These are phyloP conservation scores for Eulemur rufifrons DNA, from an alignment of 2,113 vertebrate genomes.

Conservation along the genomic window DNA sequence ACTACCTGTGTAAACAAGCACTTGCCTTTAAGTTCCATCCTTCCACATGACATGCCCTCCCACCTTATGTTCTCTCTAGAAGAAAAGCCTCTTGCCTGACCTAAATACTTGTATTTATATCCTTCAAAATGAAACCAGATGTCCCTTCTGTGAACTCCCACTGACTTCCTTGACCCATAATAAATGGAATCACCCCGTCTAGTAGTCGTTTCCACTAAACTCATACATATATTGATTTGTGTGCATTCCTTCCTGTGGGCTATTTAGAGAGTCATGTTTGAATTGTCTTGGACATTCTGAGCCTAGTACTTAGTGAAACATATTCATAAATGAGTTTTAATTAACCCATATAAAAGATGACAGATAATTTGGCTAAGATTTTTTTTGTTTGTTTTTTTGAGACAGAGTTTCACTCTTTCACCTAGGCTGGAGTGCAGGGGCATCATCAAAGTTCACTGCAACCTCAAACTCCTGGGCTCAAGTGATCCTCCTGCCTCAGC, in stretches of 20 bases:
- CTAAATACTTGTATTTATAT: background rate
- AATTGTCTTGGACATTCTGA: background rate
- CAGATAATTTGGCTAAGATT: background rate
- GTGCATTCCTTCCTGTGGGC: background rate
- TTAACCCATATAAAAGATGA: background rate
- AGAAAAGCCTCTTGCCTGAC: background rate
- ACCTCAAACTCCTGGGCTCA: too few relatives aligned
- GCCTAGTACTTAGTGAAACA: background rate
- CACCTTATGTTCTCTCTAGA: background rate
- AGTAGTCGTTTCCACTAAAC: background rate
- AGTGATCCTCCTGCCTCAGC: too few relatives aligned
- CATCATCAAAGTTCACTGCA: too few relatives aligned
- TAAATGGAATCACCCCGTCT: background rate
- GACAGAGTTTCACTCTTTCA: too few relatives aligned
- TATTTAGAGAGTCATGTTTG: background rate
- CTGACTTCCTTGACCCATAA: background rate
- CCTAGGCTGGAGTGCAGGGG: too few relatives aligned
- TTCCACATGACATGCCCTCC: background rate
- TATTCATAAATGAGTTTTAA: background rate
- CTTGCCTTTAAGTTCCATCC: background rate
- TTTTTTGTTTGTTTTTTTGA: too few relatives aligned
- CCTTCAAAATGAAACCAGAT: background rate
- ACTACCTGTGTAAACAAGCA: background rate
- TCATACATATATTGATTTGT: background rate
- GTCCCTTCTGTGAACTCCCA: background rate